Conservation (phyloP, 2,888 invertebrate genomes). For the Dusona sp. region DNA sequence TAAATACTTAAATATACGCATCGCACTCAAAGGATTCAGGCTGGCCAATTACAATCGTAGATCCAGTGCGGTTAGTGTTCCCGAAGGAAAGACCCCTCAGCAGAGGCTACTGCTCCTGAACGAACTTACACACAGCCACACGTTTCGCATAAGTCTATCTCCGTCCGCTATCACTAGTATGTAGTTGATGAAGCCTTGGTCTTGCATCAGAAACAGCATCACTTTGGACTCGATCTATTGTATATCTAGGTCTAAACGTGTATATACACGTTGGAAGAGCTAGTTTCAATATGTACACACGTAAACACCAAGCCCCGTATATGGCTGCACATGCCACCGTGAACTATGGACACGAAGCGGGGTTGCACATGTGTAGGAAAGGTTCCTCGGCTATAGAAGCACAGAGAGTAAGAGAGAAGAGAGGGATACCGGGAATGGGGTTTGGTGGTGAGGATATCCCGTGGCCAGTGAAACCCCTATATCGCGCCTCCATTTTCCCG, state of each 20-base stretch:
- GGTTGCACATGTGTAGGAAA: conserved; percentile 1
- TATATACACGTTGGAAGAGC: neutral
- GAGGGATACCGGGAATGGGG: neutral
- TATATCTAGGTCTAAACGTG: conserved; percentile 1
- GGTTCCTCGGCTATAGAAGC: neutral
- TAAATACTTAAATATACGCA: neutral
- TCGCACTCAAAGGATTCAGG: conserved; percentile 69
- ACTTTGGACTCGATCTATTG: conserved; percentile 24
- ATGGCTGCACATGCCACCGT: neutral
- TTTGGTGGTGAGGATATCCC: conserved; percentile 54
- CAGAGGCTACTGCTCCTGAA: conserved; percentile 70
- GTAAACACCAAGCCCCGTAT: neutral
- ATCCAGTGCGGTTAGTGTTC: conserved; percentile 74
- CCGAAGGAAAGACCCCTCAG: conserved; percentile 70
- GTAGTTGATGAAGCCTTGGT: conserved; percentile 16
- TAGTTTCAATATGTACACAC: conserved; percentile 21
- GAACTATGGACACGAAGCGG: conserved; percentile 27
- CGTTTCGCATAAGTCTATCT: conserved; percentile 20
- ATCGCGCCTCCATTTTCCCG: conserved; percentile 77
- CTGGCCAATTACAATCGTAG: conserved; percentile 80
- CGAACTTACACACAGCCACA: conserved; percentile 61
- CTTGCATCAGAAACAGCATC: conserved; percentile 25
- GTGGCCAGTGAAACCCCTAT: conserved; percentile 54
- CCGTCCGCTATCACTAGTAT: neutral
- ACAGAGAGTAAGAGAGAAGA: conserved; percentile 10